A percentile compares a stretch with the other conserved stretches of the same genome.
These are phyloP conservation scores for Xiphorhynchus elegans DNA, from an alignment of 2,113 vertebrate genomes.

Conservation along the genomic window DNA sequence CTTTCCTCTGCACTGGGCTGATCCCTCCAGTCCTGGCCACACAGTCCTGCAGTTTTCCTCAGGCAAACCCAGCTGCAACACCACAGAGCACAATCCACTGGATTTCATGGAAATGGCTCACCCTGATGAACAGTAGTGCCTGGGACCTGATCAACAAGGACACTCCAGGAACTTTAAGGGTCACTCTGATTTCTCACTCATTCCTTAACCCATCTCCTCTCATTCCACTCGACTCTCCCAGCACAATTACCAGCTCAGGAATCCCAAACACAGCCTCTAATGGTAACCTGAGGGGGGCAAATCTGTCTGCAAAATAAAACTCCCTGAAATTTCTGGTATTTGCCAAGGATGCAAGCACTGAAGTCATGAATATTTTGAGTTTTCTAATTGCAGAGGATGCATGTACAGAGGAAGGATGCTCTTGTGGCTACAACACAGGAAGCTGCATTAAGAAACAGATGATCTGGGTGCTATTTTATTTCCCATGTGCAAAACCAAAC, in stretches of 20 bases:
- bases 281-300: not conserved
- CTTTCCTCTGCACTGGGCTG: not conserved
- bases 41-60: not conserved
- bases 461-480: constrained; percentile 13
- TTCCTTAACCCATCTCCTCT: not conserved
- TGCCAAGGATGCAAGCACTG: not conserved
- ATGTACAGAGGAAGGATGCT: not conserved
- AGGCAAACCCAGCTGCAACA: not conserved
- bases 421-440: not conserved
- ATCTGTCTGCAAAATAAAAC: not conserved
- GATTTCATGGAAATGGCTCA: not conserved
- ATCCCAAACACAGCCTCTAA: not conserved
- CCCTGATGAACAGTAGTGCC: not conserved
- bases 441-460: constrained; percentile 19
- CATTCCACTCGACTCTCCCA: not conserved
- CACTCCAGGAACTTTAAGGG: not conserved
- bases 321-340: not conserved
- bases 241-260: not conserved
- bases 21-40: not conserved
- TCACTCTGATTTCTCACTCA: not conserved
- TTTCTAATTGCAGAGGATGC: not conserved
- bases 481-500: not conserved
- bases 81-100: not conserved
- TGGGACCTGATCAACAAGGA: not conserved
- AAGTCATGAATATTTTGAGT: not conserved